A percentile compares a stretch with the other conserved stretches of the same genome.
Conservation (phyloP, 2,888 invertebrate species). For the Rosalia funebris region DNA sequence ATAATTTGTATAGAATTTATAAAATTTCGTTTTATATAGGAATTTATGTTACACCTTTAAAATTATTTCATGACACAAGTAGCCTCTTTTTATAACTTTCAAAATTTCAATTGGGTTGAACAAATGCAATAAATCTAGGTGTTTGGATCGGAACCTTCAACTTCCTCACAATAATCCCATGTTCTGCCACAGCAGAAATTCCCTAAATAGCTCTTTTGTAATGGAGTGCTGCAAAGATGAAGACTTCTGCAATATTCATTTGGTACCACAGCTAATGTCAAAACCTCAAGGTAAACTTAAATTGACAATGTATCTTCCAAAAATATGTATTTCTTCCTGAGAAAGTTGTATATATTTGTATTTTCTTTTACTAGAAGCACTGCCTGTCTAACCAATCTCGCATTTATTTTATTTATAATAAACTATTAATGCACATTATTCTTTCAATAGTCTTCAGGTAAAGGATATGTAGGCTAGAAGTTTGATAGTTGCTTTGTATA, state of each 20-base stretch:
- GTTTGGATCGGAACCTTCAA: slow-evolving; percentile 78
- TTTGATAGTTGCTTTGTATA: slow-evolving; percentile 1
- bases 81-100: neutral
- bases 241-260: slow-evolving; percentile 78
- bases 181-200: slow-evolving; percentile 81
- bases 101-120: slow-evolving; percentile 59
- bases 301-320: slow-evolving; percentile 29
- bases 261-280: slow-evolving; percentile 75
- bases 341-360: slow-evolving; percentile 34
- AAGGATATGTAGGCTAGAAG: slow-evolving; percentile 4
- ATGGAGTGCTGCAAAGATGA: slow-evolving; percentile 84
- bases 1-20: too few species aligned
- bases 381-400: slow-evolving; percentile 34
- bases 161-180: slow-evolving; percentile 84
- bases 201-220: slow-evolving; percentile 79
- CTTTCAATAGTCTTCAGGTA: slow-evolving; percentile 4
- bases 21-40: too few species aligned
- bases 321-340: slow-evolving; percentile 27
- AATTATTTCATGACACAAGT: too few species aligned
- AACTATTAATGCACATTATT: slow-evolving; percentile 12
- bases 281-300: slow-evolving; percentile 73
- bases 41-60: too few species aligned
- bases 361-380: slow-evolving; percentile 31
- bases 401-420: slow-evolving; percentile 27
- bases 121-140: slow-evolving; percentile 73